Evolutionary conservation across 35 echinoderm and acorn worm genomes (phyloP).

Genomic region (Heliocidaris erythrogramma): DNA sequence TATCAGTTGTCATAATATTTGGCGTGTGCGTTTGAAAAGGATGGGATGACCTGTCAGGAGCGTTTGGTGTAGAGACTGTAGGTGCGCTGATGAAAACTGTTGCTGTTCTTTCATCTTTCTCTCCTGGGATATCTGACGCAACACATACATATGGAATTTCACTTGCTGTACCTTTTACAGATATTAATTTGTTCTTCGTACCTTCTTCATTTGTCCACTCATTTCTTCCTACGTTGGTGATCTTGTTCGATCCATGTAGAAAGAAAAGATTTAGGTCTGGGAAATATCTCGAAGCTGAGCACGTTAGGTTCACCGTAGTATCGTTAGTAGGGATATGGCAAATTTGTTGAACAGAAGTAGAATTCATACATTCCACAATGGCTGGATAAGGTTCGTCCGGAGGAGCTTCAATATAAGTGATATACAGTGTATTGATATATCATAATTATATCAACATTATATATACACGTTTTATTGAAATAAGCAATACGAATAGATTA

Average conservation of each 20-base stretch:
- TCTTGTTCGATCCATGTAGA: not conserved
- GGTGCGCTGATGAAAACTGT: not conserved
- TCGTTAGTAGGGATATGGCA: not conserved
- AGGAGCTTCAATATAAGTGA: not conserved
- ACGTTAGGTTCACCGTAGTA: not conserved
- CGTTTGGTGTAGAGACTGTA: not conserved
- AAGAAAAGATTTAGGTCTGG: not conserved
- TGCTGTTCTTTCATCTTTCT: not conserved
- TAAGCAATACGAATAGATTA: not conserved
- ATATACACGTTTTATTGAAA: not conserved
- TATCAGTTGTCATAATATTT: not conserved
- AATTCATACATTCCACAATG: not conserved
- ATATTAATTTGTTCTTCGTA: not conserved
- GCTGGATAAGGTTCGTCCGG: not conserved
- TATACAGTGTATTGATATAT: not conserved
- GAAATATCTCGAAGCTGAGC: not conserved
- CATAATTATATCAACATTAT: not conserved
- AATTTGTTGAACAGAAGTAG: not conserved
- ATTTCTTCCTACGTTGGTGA: not conserved
- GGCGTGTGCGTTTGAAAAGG: not conserved
- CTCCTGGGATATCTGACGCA: not conserved
- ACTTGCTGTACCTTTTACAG: not conserved
- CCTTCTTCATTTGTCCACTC: not conserved
- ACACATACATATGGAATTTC: not conserved
- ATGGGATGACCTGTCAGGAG: not conserved